Evolutionary conservation across 2,113 vertebrate species (phyloP), one percentile per base, ranked within the genome.

Genomic region (Cacatua alba): DNA sequence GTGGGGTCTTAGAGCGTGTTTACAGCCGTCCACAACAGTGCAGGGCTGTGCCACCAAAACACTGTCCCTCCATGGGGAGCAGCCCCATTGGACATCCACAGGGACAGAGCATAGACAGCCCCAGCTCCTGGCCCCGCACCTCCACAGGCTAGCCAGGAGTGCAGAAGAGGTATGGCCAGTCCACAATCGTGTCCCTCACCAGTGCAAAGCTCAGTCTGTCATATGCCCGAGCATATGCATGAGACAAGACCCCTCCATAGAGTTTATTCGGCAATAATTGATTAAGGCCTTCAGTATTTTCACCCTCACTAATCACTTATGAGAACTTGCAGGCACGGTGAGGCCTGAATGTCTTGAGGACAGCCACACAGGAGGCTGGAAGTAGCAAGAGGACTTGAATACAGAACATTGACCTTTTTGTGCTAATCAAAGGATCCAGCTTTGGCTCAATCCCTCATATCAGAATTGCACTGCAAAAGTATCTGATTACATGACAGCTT

Each of bases 71-170:
- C n/a, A 35, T 2, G 24, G n/a, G 51, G 10, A 46, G 14, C 31
- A 75, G 28, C 11, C 39, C 9, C 2, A 0, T 8, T 52, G 75
- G 33, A 21, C 29, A 48, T 6, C 7, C 14, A 0, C 11, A 6
- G 64, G 5, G 5, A 44, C 64, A 84, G 52, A 33, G 52, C 39
- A 64, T 57, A 9, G 37, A 11, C 13, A 68, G 18, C 2, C 5
- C 21, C 67, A 71, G 26, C 10, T 11, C 25, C 46, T 53, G 62
- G 31, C 7, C 39, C 14, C 7, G 1, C 12, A 28, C 3, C 13
- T 68, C 48, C 11, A 2, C 25, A 39, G 8, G 18, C 46, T 24
- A n/a, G 13, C 25, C 24, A 46, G 28, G 49, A 52, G 29, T 2
- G 13, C 31, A 83, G 48, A 13, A 49, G 33, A 55, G 8, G 3